These are phyloP conservation scores for Sebastes goodei DNA, from an alignment of 2,797 vertebrate genomes.

Conservation along the genomic window DNA sequence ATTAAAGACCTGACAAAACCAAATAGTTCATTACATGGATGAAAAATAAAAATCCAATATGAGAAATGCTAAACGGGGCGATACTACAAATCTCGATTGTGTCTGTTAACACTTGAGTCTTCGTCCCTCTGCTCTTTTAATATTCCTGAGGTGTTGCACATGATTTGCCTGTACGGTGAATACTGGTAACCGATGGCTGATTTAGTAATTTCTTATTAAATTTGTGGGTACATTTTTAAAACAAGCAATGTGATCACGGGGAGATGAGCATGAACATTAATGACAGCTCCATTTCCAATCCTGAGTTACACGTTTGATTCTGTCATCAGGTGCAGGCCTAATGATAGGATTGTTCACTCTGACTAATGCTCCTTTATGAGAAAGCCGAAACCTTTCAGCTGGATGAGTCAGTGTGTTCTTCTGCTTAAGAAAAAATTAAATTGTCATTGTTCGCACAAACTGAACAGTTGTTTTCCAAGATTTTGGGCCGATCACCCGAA, in stretches of 20 bases:
- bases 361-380: conserved; percentile 2
- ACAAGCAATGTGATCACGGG: not conserved
- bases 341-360: conserved; percentile 7
- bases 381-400: not conserved
- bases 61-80: not conserved
- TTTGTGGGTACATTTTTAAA: not conserved
- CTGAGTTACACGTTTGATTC: not conserved
- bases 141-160: not conserved
- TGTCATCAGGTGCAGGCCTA: not conserved
- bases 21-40: not conserved
- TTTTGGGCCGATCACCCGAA: not conserved
- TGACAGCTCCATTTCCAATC: not conserved
- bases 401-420: conserved; percentile 10
- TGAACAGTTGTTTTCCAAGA: not conserved
- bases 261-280: not conserved
- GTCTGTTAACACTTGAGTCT: not conserved
- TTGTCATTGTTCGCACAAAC: not conserved
- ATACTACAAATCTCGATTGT: not conserved
- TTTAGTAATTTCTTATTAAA: not conserved
- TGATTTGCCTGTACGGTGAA: not conserved
- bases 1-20: not conserved
- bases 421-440: not conserved
- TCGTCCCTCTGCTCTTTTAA: not conserved
- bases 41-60: not conserved
- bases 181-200: not conserved